Percentiles rank a stretch among this genome's conserved stretches.
These are phyloP conservation scores for Maconellicoccus hirsutus DNA, from an alignment of 1,140 invertebrate species.

Conservation along the genomic window DNA sequence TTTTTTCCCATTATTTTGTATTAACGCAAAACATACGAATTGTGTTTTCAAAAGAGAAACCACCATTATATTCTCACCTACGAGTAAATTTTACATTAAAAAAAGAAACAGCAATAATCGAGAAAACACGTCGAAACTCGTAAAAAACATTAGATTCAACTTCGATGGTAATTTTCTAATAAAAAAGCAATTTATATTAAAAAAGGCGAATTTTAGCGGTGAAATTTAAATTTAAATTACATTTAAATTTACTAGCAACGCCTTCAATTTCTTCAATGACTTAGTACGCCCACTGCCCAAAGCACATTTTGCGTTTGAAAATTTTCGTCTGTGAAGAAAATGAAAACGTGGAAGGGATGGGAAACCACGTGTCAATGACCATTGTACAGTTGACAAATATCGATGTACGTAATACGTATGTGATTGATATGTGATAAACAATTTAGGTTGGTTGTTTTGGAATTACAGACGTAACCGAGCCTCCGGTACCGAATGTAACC, in stretches of 20 bases:
- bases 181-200: neutral
- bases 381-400: neutral
- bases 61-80: too few relatives aligned
- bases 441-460: slow-evolving; percentile 14
- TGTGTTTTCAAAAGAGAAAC: too few relatives aligned
- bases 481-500: neutral
- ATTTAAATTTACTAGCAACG: neutral
- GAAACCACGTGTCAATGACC: neutral
- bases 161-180: neutral
- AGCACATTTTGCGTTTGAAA: too few relatives aligned
- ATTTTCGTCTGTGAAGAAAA: too few relatives aligned
- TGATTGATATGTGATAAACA: neutral
- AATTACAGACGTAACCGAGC: slow-evolving; percentile 6
- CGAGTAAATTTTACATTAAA: too few relatives aligned
- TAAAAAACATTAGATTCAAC: too few relatives aligned
- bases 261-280: neutral
- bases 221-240: neutral
- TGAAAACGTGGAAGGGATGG: too few relatives aligned
- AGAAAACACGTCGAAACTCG: too few relatives aligned
- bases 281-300: too few relatives aligned
- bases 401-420: neutral
- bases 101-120: too few relatives aligned
- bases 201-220: neutral
- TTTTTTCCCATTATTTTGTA: too few relatives aligned
- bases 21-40: too few relatives aligned